These are phyloP conservation scores for Sinohyriopsis cumingii DNA, from an alignment of 2,888 invertebrate species.

Conservation along the genomic window DNA sequence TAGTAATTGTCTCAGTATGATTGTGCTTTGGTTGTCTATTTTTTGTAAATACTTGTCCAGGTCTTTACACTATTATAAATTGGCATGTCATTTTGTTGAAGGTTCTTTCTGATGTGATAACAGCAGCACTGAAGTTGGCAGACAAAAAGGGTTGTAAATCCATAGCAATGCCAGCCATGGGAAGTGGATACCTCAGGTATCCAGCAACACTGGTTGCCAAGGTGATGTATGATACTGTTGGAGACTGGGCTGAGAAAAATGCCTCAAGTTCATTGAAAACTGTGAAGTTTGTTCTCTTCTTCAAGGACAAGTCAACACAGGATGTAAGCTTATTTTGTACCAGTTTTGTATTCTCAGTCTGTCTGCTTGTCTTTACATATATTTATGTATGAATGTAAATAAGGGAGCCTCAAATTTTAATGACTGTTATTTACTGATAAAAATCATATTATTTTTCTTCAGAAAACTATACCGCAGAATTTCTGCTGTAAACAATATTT, in stretches of 20 bases:
- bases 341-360: no score
- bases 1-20: no score
- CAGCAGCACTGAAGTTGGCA: slow-evolving; percentile 10
- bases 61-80: no score
- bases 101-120: slow-evolving; percentile 13
- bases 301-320: slow-evolving; percentile 15
- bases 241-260: slow-evolving; percentile 8
- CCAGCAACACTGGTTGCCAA: slow-evolving; percentile 13
- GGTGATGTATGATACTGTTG: slow-evolving; percentile 15
- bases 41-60: no score
- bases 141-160: slow-evolving; percentile 10
- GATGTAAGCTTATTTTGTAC: slow-evolving; percentile 2
- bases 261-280: slow-evolving; percentile 6
- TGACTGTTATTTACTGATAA: no score
- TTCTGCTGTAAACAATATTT: no score
- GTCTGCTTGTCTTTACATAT: no score
- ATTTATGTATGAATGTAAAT: no score
- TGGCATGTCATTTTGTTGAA: slow-evolving; percentile 1
- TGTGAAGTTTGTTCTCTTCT: slow-evolving; percentile 26
- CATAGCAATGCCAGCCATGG: slow-evolving; percentile 32
- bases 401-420: no score
- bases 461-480: no score
- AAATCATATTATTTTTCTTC: no score
- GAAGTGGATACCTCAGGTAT: slow-evolving; percentile 29
- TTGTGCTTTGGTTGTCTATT: no score